phyloP scores from a whole-genome alignment of 2,888 invertebrate species.

The Dione juno region DNA sequence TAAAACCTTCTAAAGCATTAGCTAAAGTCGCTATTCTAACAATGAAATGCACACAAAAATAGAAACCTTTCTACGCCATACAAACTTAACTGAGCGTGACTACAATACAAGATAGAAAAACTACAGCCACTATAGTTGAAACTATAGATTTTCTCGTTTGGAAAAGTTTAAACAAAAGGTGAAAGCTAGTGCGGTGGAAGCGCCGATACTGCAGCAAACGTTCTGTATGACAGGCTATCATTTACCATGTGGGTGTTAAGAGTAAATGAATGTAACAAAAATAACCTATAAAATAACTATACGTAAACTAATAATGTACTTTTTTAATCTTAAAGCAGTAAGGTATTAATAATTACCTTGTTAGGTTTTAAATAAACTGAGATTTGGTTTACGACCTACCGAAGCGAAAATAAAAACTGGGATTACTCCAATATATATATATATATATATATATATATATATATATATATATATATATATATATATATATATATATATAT shows the following conservation, averaged over 20 bases:
- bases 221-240: constrained; percentile 31
- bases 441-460: too few species aligned
- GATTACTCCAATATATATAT: too few species aligned
- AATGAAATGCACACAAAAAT: constrained; percentile 3
- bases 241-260: constrained; percentile 16
- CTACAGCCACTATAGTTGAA: constrained; percentile 14
- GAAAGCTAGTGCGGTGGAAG: constrained; percentile 41
- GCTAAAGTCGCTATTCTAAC: background rate
- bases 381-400: too few species aligned
- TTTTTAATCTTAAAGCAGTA: too few species aligned
- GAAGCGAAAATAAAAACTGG: too few species aligned
- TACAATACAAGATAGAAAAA: constrained; percentile 34
- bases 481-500: too few species aligned
- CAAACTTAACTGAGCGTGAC: constrained; percentile 35
- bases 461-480: too few species aligned
- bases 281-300: background rate
- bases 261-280: background rate
- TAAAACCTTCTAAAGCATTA: background rate
- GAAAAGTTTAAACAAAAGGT: constrained; percentile 46
- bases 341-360: too few species aligned
- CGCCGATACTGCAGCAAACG: constrained; percentile 42
- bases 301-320: too few species aligned
- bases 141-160: constrained; percentile 25
- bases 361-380: too few species aligned
- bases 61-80: constrained; percentile 15